Percentiles rank a stretch among this genome's conserved stretches.
Evolutionary conservation across 2,797 vertebrate species (phyloP).

Genomic region (Scolopax rusticola): DNA sequence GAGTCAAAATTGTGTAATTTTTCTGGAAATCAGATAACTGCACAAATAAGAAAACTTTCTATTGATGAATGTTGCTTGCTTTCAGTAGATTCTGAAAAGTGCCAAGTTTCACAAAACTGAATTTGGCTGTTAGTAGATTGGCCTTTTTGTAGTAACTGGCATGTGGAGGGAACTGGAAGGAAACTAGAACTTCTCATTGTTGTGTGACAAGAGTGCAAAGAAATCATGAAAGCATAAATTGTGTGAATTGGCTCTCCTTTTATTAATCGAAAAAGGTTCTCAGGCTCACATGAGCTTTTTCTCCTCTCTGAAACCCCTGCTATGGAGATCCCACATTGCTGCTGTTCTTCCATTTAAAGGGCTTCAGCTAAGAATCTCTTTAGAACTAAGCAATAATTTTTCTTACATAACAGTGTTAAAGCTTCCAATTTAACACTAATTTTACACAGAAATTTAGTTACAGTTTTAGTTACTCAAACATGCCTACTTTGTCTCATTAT

Average conservation of each 20-base stretch:
- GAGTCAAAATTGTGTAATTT: not conserved
- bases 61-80: not conserved
- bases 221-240: conserved; percentile 52
- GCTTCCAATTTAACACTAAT: not conserved
- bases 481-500: not conserved
- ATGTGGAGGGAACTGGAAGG: conserved; percentile 13
- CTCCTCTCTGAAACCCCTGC: not conserved
- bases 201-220: conserved; percentile 21
- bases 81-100: not conserved
- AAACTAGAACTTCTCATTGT: conserved; percentile 44
- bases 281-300: conserved; percentile 29
- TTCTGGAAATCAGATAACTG: not conserved
- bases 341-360: not conserved
- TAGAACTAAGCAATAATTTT: not conserved
- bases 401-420: not conserved
- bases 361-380: not conserved
- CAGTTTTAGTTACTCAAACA: not conserved
- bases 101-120: not conserved
- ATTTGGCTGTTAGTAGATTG: conserved; percentile 11
- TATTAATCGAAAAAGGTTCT: conserved; percentile 28
- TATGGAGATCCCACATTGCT: not conserved
- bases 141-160: conserved; percentile 26
- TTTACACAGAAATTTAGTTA: not conserved
- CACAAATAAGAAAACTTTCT: too few relatives aligned
- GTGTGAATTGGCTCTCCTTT: conserved; percentile 35